Conservation (phyloP, 2,888 invertebrate species). For the Lepidonotus clava region DNA sequence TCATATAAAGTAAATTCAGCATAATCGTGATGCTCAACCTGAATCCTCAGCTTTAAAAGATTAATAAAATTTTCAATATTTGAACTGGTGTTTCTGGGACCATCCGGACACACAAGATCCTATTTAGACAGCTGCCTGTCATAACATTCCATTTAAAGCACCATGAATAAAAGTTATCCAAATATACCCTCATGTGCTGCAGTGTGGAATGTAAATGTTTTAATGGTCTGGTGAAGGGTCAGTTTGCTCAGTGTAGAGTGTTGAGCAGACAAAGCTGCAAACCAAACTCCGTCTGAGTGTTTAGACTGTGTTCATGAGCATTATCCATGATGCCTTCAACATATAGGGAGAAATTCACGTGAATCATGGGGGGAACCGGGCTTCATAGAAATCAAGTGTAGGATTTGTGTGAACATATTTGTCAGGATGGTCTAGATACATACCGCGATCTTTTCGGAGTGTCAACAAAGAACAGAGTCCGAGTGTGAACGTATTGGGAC, state of each 20-base stretch:
- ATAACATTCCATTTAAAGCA: too few relatives aligned
- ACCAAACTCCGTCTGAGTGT: not conserved
- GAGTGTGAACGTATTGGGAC: too few relatives aligned
- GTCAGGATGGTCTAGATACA: too few relatives aligned
- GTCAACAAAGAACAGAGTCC: too few relatives aligned
- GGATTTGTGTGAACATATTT: not conserved
- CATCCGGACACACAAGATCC: too few relatives aligned
- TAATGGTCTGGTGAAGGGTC: not conserved
- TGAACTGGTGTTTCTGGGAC: too few relatives aligned
- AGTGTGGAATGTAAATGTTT: not conserved
- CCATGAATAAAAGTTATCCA: slow-evolving; percentile 1
- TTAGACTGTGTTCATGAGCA: not conserved
- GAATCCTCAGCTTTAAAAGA: too few relatives aligned
- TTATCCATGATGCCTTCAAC: slow-evolving; percentile 12
- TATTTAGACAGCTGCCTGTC: too few relatives aligned
- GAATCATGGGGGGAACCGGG: not conserved
- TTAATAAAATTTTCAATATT: too few relatives aligned
- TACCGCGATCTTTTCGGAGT: too few relatives aligned
- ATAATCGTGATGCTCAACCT: too few relatives aligned
- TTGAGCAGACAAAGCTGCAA: not conserved
- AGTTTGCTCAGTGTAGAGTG: not conserved
- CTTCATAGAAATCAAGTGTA: not conserved
- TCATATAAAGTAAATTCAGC: too few relatives aligned
- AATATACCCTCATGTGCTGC: slow-evolving; percentile 1
- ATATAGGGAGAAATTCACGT: slow-evolving; percentile 5